phyloP scores from a whole-genome alignment of 2,797 vertebrate genomes.

The Triplophysa bombifrons region DNA sequence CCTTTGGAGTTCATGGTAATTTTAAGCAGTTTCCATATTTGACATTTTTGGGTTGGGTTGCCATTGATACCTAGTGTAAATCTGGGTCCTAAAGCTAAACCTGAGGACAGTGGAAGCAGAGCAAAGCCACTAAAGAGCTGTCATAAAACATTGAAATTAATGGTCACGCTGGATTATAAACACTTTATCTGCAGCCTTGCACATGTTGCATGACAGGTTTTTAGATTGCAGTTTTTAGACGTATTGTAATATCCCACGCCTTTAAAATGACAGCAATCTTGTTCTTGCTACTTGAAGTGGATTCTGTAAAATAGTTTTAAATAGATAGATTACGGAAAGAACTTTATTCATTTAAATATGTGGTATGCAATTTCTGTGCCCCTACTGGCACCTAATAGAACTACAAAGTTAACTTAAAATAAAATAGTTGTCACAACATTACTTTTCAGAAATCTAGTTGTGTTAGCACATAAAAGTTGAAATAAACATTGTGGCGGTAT shows the following conservation, averaged over 20 bases:
- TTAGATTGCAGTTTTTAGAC: background rate
- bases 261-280: background rate
- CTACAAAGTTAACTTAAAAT: too few species aligned
- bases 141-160: slow-evolving; percentile 19
- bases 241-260: background rate
- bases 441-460: too few species aligned
- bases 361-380: too few species aligned
- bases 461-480: too few species aligned
- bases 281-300: background rate
- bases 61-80: background rate
- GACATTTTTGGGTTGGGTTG: background rate
- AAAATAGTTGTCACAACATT: too few species aligned
- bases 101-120: background rate
- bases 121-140: slow-evolving; percentile 9
- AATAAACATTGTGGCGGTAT: too few species aligned
- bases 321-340: too few species aligned
- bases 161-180: slow-evolving; percentile 18
- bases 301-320: too few species aligned
- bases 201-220: slow-evolving; percentile 6
- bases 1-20: background rate
- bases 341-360: too few species aligned
- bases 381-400: too few species aligned
- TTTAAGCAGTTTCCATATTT: background rate
- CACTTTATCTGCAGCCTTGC: slow-evolving; percentile 20
- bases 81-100: background rate